phyloP scores from a whole-genome alignment of 2,113 vertebrate genomes.

The Harpagus bidentatus region DNA sequence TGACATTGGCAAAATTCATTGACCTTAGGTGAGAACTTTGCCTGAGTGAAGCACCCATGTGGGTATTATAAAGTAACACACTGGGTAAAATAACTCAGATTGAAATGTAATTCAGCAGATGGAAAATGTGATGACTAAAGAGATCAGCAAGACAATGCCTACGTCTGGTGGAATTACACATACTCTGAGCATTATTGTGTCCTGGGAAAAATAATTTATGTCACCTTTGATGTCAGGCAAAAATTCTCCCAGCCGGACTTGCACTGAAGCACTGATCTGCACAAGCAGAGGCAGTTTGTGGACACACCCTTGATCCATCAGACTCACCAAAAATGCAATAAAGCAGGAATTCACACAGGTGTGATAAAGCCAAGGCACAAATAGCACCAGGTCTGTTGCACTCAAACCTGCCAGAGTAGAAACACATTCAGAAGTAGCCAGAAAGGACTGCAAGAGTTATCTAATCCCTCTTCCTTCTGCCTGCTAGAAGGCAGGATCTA shows the following conservation, averaged over 20 bases:
- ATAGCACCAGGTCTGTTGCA: neutral
- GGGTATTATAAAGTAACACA: neutral
- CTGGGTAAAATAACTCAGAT: neutral
- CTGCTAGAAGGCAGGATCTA: neutral
- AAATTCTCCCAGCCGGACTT: neutral
- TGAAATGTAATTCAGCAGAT: slow-evolving; percentile 32
- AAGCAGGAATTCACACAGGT: neutral
- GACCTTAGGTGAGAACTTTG: neutral
- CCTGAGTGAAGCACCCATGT: neutral
- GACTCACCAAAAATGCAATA: neutral
- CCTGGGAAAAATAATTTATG: neutral
- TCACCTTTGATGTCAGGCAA: neutral
- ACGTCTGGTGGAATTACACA: neutral
- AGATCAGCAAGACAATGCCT: neutral
- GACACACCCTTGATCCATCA: neutral
- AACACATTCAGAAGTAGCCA: neutral
- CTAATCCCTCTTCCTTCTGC: neutral
- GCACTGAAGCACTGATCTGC: neutral
- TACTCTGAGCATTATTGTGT: neutral
- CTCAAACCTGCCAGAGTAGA: neutral
- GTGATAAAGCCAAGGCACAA: neutral
- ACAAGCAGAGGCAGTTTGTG: neutral
- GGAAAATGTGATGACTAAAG: neutral
- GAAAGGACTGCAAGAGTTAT: neutral
- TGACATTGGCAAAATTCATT: neutral